Percentiles rank a stretch among this genome's conserved stretches.
phyloP scores from a whole-genome alignment of 2,113 vertebrate genomes.

The Neogobius melanostomus region DNA sequence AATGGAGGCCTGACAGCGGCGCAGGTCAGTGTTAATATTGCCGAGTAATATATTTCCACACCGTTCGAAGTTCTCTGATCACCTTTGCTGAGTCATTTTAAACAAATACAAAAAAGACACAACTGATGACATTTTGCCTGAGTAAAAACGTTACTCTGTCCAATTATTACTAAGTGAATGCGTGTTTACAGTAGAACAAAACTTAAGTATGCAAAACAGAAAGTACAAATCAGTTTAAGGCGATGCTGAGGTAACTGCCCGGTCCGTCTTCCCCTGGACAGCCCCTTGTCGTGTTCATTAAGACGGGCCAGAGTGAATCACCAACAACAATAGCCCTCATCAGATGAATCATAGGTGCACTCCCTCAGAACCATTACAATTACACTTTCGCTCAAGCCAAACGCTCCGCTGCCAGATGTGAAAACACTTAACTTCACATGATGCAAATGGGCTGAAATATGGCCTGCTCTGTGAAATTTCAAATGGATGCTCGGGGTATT shows the following conservation, averaged over 20 bases:
- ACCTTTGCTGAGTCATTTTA: no score
- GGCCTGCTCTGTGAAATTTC: background rate
- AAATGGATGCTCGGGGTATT: background rate
- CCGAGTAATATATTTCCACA: no score
- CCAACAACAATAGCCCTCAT: conserved; percentile 39
- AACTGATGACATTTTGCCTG: no score
- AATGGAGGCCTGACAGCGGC: conserved; percentile 24
- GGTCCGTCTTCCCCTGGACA: conserved; percentile 29
- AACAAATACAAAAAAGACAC: no score
- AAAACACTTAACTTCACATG: conserved; percentile 41
- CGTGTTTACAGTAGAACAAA: no score
- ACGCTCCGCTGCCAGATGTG: conserved; percentile 47
- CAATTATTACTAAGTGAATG: no score
- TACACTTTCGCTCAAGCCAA: conserved; percentile 31
- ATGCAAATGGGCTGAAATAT: conserved; percentile 6
- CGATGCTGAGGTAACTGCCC: conserved; percentile 32
- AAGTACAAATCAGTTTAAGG: no score
- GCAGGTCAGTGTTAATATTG: background rate
- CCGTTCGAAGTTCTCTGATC: no score
- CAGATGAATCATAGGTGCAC: conserved; percentile 44
- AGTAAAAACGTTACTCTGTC: no score
- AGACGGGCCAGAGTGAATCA: conserved; percentile 35
- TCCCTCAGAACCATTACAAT: conserved; percentile 35
- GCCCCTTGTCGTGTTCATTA: conserved; percentile 28
- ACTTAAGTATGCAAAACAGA: no score